These are phyloP conservation scores for Corydoras maculifer DNA, from an alignment of 2,113 vertebrate species.

Conservation along the genomic window DNA sequence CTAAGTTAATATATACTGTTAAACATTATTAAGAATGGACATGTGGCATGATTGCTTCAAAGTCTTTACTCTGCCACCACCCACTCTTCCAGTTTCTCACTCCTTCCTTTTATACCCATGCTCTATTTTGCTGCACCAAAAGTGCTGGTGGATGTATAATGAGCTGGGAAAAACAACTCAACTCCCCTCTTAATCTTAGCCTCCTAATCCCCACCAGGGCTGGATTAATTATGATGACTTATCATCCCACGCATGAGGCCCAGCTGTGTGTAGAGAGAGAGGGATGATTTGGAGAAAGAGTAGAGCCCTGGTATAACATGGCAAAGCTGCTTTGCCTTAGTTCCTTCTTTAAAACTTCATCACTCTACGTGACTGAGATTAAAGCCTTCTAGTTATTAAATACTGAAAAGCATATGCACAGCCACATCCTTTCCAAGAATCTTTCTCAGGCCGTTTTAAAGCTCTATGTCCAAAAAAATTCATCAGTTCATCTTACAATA, in stretches of 20 bases:
- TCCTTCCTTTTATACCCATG: conserved; percentile 26
- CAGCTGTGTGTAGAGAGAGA: conserved; percentile 54
- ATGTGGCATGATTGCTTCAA: conserved; percentile 1
- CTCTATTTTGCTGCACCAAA: conserved; percentile 26
- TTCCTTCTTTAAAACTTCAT: neutral
- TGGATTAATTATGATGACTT: conserved; percentile 65
- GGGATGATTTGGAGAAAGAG: conserved; percentile 1
- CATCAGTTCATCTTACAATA: neutral
- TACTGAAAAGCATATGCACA: neutral
- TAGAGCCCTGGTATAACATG: neutral
- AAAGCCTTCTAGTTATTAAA: neutral
- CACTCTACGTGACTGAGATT: no score
- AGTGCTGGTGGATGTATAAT: conserved; percentile 28
- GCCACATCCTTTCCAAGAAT: no score
- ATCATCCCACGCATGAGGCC: conserved; percentile 55
- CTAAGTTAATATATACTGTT: neutral
- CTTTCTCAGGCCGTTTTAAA: neutral
- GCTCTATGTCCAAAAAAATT: neutral
- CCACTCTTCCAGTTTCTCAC: conserved; percentile 14
- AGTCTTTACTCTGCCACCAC: neutral
- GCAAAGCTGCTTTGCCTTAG: neutral
- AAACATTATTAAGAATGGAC: conserved; percentile 9
- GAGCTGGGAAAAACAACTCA: conserved; percentile 20
- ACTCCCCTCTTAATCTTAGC: neutral
- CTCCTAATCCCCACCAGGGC: conserved; percentile 26